Percentiles rank a stretch among this genome's conserved stretches.
These are phyloP conservation scores for Drosophila pruinosa DNA, from an alignment of 1,140 invertebrate genomes.

Conservation along the genomic window DNA sequence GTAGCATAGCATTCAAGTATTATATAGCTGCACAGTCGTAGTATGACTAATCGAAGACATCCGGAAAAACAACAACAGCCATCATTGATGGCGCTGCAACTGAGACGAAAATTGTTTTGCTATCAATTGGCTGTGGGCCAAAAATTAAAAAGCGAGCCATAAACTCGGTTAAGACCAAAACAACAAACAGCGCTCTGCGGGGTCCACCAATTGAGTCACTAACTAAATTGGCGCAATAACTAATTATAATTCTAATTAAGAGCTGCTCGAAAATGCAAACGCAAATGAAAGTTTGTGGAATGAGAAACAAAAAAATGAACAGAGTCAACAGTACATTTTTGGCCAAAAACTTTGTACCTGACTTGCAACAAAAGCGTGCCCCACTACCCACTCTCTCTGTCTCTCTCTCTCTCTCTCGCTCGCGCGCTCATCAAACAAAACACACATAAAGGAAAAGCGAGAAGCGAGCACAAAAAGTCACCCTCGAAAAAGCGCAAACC, in stretches of 20 bases:
- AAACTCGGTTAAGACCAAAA: conserved; percentile 8
- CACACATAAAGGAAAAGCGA: conserved; percentile 7
- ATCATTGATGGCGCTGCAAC: conserved; percentile 26
- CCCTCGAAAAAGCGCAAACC: conserved; percentile 48
- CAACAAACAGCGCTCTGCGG: conserved; percentile 1
- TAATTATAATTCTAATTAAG: conserved; percentile 10
- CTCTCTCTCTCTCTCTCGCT: background rate
- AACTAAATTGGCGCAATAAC: conserved; percentile 18
- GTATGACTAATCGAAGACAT: conserved; percentile 44
- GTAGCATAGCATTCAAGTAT: background rate
- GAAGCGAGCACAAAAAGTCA: conserved; percentile 44
- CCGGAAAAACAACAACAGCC: conserved; percentile 15
- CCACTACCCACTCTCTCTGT: background rate
- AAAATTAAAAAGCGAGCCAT: conserved; percentile 14
- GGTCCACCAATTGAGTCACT: conserved; percentile 36
- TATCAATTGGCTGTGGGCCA: conserved; percentile 26
- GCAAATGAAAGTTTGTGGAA: background rate
- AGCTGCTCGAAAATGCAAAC: background rate
- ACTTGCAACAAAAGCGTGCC: conserved; percentile 26
- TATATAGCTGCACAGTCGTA: conserved; percentile 16
- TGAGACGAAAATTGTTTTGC: conserved; percentile 23
- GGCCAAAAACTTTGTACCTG: conserved; percentile 25
- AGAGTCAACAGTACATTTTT: background rate
- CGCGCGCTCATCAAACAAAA: background rate
- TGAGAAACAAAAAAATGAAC: no score